Percentiles rank a stretch among this genome's conserved stretches.
These are phyloP conservation scores for Andrena cerasifolii DNA, from an alignment of 1,140 invertebrate genomes.

Conservation along the genomic window DNA sequence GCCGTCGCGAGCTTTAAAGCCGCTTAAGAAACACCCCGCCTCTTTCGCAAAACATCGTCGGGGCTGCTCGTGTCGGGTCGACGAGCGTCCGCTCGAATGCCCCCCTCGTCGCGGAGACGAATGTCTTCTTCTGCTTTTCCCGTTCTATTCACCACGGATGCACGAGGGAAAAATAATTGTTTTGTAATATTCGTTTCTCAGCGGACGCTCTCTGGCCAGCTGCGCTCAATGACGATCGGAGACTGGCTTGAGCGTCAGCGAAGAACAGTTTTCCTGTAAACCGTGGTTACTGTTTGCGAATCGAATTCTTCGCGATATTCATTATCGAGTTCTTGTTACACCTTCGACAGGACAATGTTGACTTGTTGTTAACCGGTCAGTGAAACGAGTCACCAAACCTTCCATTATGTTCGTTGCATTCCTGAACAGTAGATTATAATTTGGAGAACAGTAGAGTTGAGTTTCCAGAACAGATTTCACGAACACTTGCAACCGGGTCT, in stretches of 20 bases:
- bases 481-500: no score
- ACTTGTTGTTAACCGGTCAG: background rate
- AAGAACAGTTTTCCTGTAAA: slow-evolving; percentile 11
- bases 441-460: no score
- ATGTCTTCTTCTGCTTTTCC: background rate
- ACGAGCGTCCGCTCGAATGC: slow-evolving; percentile 12
- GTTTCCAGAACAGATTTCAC: no score
- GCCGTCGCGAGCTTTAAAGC: slow-evolving; percentile 27
- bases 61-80: background rate
- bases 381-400: background rate
- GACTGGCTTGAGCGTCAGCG: background rate
- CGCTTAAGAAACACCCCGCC: slow-evolving; percentile 27
- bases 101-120: slow-evolving; percentile 3
- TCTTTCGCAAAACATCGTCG: background rate
- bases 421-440: no score
- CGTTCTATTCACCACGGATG: background rate
- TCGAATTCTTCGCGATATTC: background rate
- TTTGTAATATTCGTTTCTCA: no score
- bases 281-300: slow-evolving; percentile 25
- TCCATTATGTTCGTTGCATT: no score
- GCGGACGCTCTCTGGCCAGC: no score
- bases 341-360: no score
- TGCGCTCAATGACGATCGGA: background rate
- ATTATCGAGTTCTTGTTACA: no score
- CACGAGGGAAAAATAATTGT: background rate